These are phyloP conservation scores for Acanthurus tractus DNA, from an alignment of 2,797 vertebrate genomes.

Conservation along the genomic window DNA sequence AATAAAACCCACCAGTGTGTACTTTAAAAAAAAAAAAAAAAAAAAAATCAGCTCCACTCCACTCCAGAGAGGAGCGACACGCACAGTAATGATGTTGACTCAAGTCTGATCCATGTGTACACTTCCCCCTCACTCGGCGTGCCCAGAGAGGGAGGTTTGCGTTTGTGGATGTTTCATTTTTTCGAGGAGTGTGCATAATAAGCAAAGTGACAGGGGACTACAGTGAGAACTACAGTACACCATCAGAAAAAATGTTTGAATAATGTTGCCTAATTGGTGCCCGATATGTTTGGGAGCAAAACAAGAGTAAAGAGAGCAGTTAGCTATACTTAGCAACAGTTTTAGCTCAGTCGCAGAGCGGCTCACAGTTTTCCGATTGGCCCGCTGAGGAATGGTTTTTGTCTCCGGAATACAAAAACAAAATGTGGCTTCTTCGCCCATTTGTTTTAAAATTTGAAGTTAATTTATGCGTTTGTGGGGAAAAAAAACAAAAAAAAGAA, in stretches of 20 bases:
- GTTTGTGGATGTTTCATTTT: constrained; percentile 64
- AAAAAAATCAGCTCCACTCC: constrained; percentile 26
- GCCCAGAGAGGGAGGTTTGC: constrained; percentile 55
- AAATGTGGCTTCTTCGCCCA: background rate
- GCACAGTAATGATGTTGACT: constrained; percentile 78
- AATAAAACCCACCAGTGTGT: constrained; percentile 62
- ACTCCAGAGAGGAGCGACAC: constrained; percentile 57
- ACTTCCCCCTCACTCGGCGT: constrained; percentile 44
- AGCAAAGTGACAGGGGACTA: constrained; percentile 63
- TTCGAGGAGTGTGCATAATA: constrained; percentile 61
- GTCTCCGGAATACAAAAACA: background rate
- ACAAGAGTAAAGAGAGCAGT: constrained; percentile 64
- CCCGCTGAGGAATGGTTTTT: constrained; percentile 15
- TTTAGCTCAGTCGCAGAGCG: constrained; percentile 35
- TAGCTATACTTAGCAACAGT: constrained; percentile 58
- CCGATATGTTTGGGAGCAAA: constrained; percentile 67
- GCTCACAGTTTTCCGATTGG: constrained; percentile 2
- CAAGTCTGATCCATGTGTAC: constrained; percentile 75
- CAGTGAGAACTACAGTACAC: constrained; percentile 47
- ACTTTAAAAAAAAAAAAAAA: constrained; percentile 23
- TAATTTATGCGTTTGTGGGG: background rate
- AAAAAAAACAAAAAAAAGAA: background rate
- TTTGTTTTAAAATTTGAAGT: background rate
- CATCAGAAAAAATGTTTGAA: constrained; percentile 61
- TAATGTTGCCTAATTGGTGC: constrained; percentile 70